A percentile compares a stretch with the other conserved stretches of the same genome.
Evolutionary conservation across 92 coral and sea anemone genomes (phyloP).

Genomic region (Epizoanthus stellaris): DNA sequence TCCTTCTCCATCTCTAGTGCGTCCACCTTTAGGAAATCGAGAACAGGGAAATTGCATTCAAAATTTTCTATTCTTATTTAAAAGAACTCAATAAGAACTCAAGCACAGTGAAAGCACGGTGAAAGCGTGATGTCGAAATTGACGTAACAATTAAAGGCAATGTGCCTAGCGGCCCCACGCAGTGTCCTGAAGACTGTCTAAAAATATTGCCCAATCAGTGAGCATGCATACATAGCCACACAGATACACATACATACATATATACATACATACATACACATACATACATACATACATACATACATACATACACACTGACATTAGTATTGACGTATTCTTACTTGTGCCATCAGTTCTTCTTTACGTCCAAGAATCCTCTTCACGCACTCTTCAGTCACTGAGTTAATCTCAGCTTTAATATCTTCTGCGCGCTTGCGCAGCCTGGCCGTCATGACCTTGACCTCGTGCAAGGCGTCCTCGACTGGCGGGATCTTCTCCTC

Average conservation of each 20-base stretch:
- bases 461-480: constrained; percentile 89
- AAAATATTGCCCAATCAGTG: too few species aligned
- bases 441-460: constrained; percentile 89
- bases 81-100: too few species aligned
- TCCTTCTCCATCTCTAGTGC: constrained; percentile 74
- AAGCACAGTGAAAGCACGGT: too few species aligned
- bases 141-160: too few species aligned
- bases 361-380: constrained; percentile 81
- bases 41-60: not conserved
- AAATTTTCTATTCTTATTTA: not conserved
- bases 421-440: constrained; percentile 90
- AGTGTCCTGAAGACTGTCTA: too few species aligned
- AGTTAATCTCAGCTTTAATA: constrained; percentile 74
- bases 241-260: too few species aligned
- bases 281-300: too few species aligned
- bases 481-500: constrained; percentile 87
- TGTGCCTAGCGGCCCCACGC: too few species aligned
- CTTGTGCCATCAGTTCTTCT: constrained; percentile 75
- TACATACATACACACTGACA: too few species aligned
- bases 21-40: constrained; percentile 53
- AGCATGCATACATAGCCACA: too few species aligned
- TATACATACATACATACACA: too few species aligned
- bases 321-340: not conserved
- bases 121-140: too few species aligned
- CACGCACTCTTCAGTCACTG: constrained; percentile 85